phyloP scores from a whole-genome alignment of 2,797 vertebrate genomes.

The Microcaecilia unicolor region DNA sequence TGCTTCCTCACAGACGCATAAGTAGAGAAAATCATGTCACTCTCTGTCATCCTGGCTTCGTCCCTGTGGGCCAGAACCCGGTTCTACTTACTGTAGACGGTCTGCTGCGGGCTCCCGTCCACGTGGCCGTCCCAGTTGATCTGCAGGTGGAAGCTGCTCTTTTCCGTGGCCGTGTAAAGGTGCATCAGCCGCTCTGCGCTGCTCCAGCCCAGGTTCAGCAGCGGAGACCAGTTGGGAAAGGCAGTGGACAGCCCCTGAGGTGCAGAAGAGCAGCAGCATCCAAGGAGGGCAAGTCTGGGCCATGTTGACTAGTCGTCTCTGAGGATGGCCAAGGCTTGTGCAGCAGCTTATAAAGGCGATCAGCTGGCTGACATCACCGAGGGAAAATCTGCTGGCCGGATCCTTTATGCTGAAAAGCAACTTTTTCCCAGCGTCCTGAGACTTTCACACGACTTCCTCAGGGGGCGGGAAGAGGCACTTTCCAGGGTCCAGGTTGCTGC shows the following conservation, averaged over 20 bases:
- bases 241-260: slow-evolving; percentile 33
- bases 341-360: slow-evolving; percentile 52
- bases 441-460: slow-evolving; percentile 28
- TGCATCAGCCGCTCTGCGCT: slow-evolving; percentile 71
- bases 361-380: slow-evolving; percentile 55
- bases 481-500: too few species aligned
- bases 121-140: slow-evolving; percentile 56
- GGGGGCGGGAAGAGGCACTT: too few species aligned
- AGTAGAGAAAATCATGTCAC: too few species aligned
- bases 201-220: slow-evolving; percentile 75
- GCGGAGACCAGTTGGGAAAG: slow-evolving; percentile 70
- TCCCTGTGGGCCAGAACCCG: too few species aligned
- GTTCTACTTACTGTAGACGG: slow-evolving; percentile 73
- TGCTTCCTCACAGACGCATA: too few species aligned
- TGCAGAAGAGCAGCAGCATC: slow-evolving; percentile 39
- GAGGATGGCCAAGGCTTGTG: slow-evolving; percentile 30
- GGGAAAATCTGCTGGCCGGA: slow-evolving; percentile 51
- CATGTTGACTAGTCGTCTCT: slow-evolving; percentile 9
- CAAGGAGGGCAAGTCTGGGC: slow-evolving; percentile 5
- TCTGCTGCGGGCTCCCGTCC: slow-evolving; percentile 44
- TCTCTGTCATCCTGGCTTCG: too few species aligned
- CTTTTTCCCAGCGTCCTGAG: slow-evolving; percentile 43
- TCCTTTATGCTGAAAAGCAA: slow-evolving; percentile 55
- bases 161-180: slow-evolving; percentile 76
- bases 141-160: slow-evolving; percentile 73